Percentiles rank a stretch among this genome's conserved stretches.
Conservation (phyloP, 2,113 vertebrate genomes). For the Heptranchias perlo region DNA sequence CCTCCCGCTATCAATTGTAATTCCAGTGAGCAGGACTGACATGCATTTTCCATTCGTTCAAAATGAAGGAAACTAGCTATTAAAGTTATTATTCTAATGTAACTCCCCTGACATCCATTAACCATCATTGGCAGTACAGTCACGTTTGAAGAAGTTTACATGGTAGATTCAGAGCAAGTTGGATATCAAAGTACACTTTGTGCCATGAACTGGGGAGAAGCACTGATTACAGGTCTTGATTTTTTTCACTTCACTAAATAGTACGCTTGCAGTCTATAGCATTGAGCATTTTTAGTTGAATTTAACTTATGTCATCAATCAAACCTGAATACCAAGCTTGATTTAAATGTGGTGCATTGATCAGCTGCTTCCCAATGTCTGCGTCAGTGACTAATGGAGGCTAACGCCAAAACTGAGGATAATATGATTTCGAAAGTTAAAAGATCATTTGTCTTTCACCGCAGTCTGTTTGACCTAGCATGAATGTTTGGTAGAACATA, state of each 20-base stretch:
- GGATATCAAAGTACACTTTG: constrained; percentile 1
- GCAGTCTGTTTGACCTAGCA: no score
- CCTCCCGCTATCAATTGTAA: not conserved
- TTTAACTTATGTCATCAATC: not conserved
- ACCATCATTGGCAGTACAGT: not conserved
- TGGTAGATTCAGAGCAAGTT: not conserved
- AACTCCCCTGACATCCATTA: not conserved
- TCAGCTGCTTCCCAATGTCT: not conserved
- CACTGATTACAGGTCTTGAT: not conserved
- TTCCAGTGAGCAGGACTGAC: not conserved
- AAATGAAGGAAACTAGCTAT: not conserved
- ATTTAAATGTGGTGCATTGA: not conserved
- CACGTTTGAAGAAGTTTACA: not conserved
- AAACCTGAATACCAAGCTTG: not conserved
- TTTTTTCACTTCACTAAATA: not conserved
- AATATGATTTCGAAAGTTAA: not conserved
- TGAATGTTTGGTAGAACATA: no score
- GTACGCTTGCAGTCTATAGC: not conserved
- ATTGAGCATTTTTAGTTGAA: not conserved
- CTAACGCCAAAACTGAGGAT: not conserved
- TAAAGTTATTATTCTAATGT: constrained; percentile 2
- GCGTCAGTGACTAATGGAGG: not conserved
- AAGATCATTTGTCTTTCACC: not conserved
- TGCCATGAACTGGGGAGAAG: not conserved
- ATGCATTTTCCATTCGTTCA: not conserved